Evolutionary conservation across 37 sponge, comb jelly and placozoan genomes (phyloP).

Genomic region (Cladorhizidae sp.): DNA sequence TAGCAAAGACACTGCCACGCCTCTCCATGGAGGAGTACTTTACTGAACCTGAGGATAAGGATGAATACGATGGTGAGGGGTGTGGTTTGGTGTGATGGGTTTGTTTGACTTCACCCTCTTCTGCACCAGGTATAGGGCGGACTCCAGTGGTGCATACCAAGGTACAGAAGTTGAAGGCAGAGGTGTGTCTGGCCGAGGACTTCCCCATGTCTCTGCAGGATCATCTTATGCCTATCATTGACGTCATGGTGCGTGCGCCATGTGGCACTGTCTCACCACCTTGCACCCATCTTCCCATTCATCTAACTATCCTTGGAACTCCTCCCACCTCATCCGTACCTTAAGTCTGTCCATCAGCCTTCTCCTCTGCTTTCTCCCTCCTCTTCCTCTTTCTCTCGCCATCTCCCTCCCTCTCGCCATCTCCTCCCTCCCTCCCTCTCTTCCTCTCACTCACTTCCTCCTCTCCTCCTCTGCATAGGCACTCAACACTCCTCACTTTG

Average conservation of each 20-base stretch:
- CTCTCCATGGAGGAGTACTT: constrained; percentile 75
- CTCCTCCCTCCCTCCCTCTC: background rate
- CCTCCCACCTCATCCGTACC: no score
- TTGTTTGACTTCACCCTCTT: background rate
- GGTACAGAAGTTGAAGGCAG: constrained; percentile 91
- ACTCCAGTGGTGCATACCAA: constrained; percentile 59
- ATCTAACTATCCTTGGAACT: background rate
- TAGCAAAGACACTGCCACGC: background rate
- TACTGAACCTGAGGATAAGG: constrained; percentile 36
- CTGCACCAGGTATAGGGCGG: constrained; percentile 67
- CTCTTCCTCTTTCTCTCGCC: no score
- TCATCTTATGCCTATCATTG: constrained; percentile 92
- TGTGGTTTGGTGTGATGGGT: background rate
- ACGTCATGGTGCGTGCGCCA: constrained; percentile 67
- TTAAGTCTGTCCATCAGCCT: no score
- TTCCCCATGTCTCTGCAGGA: constrained; percentile 90
- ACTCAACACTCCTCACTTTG: constrained; percentile 88
- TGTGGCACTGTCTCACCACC: background rate
- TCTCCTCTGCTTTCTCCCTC: no score
- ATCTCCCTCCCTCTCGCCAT: background rate
- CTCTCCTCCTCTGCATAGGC: constrained; percentile 28
- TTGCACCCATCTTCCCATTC: background rate
- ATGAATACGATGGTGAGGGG: constrained; percentile 67
- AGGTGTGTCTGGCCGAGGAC: constrained; percentile 88
- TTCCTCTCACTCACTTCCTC: constrained; percentile 7